phyloP scores from a whole-genome alignment of 2,797 vertebrate genomes.

The Cynopterus sphinx region DNA sequence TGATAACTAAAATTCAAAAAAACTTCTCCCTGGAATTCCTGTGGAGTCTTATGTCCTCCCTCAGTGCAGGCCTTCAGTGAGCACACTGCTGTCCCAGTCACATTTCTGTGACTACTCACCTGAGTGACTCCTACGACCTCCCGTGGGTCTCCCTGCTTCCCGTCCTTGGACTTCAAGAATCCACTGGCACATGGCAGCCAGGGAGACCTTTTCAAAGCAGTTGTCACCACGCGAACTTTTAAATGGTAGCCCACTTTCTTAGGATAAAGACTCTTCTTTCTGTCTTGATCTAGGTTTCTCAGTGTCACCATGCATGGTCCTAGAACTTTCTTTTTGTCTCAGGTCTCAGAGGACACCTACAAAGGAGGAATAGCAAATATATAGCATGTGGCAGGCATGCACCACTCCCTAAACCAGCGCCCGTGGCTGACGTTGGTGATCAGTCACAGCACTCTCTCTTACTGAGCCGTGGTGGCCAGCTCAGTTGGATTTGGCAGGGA shows the following conservation, averaged over 20 bases:
- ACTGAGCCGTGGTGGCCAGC: background rate
- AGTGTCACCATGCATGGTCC: background rate
- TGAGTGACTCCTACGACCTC: background rate
- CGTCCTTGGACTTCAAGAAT: background rate
- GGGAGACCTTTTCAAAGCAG: background rate
- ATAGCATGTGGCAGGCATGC: rapidly evolving
- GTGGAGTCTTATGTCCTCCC: background rate
- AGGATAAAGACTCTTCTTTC: background rate
- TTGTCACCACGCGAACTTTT: background rate
- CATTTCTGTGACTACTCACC: background rate
- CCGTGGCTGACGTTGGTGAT: background rate
- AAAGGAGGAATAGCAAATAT: background rate
- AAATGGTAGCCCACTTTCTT: background rate
- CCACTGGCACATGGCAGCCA: background rate
- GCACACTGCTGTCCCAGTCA: rapidly evolving
- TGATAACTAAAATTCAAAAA: background rate
- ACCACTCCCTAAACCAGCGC: background rate
- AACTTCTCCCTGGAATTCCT: background rate
- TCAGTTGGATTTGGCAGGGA: background rate
- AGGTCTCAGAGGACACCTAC: background rate
- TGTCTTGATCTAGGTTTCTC: background rate
- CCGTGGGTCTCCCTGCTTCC: background rate
- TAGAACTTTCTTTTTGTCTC: background rate
- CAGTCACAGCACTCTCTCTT: background rate
- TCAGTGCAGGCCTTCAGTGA: background rate